Conservation (phyloP, 2,888 invertebrate genomes). For the Ephialtes manifestator region DNA sequence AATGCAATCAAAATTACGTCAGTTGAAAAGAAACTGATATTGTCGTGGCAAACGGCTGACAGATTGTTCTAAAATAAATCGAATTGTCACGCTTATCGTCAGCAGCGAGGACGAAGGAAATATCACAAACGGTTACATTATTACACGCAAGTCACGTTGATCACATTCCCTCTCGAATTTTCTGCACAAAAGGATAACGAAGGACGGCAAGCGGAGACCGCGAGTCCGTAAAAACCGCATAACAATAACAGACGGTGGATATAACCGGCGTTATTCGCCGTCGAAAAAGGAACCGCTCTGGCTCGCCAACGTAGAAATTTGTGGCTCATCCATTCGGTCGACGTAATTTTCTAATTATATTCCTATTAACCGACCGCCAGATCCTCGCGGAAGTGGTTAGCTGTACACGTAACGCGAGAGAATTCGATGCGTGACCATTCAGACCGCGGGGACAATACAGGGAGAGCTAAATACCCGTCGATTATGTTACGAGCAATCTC, state of each 20-base stretch:
- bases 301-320: background rate
- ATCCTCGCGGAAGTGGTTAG: constrained; percentile 46
- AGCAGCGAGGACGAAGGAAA: background rate
- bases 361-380: constrained; percentile 15
- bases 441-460: background rate
- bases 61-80: background rate
- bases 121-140: background rate
- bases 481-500: background rate
- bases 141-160: background rate
- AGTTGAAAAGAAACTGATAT: background rate
- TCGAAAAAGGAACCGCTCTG: background rate
- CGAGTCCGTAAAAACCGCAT: constrained; percentile 12
- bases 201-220: constrained; percentile 2
- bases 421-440: constrained; percentile 23
- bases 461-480: background rate
- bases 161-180: constrained; percentile 24
- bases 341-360: constrained; percentile 52
- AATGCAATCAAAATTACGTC: background rate
- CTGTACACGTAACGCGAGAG: background rate
- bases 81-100: background rate
- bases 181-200: constrained; percentile 11
- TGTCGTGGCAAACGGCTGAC: background rate
- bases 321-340: constrained; percentile 6
- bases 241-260: constrained; percentile 15
- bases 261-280: background rate